Base-by-base conservation (phyloP, 2,888 invertebrate species). In the Periphyllus acericola region DNA sequence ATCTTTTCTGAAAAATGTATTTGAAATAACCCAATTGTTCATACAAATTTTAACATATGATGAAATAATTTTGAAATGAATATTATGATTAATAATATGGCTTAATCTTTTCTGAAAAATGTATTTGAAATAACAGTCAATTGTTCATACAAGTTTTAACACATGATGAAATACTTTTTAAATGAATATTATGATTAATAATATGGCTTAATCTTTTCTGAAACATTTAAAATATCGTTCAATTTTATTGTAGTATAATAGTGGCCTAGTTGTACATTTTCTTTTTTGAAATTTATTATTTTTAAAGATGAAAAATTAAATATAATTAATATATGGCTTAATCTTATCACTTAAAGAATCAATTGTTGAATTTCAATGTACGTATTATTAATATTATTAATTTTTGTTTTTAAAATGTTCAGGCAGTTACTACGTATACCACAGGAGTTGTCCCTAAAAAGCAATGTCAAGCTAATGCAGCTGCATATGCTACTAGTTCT, bases 401-500 rank as follows among this genome's bases (percentile, higher is more conserved):
- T 55, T 11, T 55, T 32, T 55, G 8, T 55, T 34, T 74, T 1
- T 32, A 52, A 34, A 19, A 46, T 17, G 46, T 60, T 46, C 34
- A 87, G 87, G 87, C 87, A n/a, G 87, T 87, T 87, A 81, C 87
- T 46, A 81, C 87, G 8, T 87, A 87, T 34, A 87, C 87, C 9
- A 87, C 87, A 14, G 87, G 87, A 74, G 87, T 87, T 66, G 80
- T 87, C 25, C 80, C 87, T 25, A 87, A 87, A 46, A 87, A 87
- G 74, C 87, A 80, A 75, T 87, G 87, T 66, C 87, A 87, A 81
- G 87, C 60, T 74, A 87, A 81, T 87, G 87, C 87, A 32, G 87
- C 87, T 74, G 87, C 87, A 60, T 87, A 87, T 81, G 87, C 87
- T 75, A 87, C 87, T 14, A 87, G 87, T 75, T 87, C 87, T n/a